Conservation (phyloP, 1,140 invertebrate genomes). For the Drosophila carrolli region DNA sequence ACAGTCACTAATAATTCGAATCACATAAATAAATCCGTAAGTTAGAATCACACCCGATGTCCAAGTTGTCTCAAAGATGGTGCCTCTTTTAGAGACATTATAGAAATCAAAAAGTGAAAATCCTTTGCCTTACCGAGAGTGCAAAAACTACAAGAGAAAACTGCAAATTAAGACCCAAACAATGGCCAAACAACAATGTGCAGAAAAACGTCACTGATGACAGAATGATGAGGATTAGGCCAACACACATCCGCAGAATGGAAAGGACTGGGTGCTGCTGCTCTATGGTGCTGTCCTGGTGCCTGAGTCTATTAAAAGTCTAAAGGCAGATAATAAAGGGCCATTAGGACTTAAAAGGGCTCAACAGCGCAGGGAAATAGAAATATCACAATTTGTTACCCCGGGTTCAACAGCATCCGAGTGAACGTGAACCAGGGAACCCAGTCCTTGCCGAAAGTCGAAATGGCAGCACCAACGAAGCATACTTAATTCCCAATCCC, state of each 20-base stretch:
- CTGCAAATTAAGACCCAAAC: slow-evolving; percentile 76
- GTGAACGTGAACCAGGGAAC: slow-evolving; percentile 29
- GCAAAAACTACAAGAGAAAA: slow-evolving; percentile 57
- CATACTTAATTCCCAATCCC: slow-evolving; percentile 83
- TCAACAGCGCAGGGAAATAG: slow-evolving; percentile 69
- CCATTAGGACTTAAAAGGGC: slow-evolving; percentile 84
- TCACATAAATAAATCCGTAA: too few relatives aligned
- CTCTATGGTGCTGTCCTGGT: slow-evolving; percentile 44
- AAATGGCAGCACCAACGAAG: slow-evolving; percentile 81
- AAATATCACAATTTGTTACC: slow-evolving; percentile 55
- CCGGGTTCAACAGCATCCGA: slow-evolving; percentile 59
- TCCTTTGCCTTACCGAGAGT: slow-evolving; percentile 57
- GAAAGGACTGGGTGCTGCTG: slow-evolving; percentile 11
- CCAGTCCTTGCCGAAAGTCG: slow-evolving; percentile 73
- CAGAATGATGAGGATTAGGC: slow-evolving; percentile 84
- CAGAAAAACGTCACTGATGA: slow-evolving; percentile 84
- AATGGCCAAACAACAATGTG: slow-evolving; percentile 75
- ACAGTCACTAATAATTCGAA: too few relatives aligned
- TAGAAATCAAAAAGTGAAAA: slow-evolving; percentile 69
- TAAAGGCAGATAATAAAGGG: slow-evolving; percentile 84
- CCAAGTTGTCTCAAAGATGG: slow-evolving; percentile 1
- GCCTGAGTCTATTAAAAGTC: slow-evolving; percentile 84
- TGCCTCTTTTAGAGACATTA: slow-evolving; percentile 7
- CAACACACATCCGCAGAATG: slow-evolving; percentile 44
- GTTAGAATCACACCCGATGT: slow-evolving; percentile 1